Evolutionary conservation across 2,888 invertebrate species (phyloP).

Genomic region (Phrixothrix hirtus): DNA sequence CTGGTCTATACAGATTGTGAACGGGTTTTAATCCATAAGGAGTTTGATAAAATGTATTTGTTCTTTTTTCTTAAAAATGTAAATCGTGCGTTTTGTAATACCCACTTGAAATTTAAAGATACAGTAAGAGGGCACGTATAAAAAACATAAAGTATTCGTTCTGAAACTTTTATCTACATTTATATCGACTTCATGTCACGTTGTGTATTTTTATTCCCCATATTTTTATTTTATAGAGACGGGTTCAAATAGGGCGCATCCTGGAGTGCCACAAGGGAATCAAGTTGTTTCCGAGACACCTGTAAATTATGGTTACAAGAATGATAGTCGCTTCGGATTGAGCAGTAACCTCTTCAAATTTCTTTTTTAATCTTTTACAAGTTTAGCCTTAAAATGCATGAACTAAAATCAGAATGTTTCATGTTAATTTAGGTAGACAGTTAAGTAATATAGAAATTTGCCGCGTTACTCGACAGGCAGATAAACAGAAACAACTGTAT

Average conservation of each 20-base stretch:
- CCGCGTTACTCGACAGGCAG: too few species aligned
- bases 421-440: too few species aligned
- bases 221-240: constrained; percentile 45
- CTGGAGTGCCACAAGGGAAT: constrained; percentile 38
- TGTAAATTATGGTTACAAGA: constrained; percentile 26
- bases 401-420: too few species aligned
- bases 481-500: too few species aligned
- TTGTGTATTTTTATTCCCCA: constrained; percentile 45
- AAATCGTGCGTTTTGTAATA: constrained; percentile 17
- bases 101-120: constrained; percentile 24
- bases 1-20: too few species aligned
- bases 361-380: too few species aligned
- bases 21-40: too few species aligned
- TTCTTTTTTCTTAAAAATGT: constrained; percentile 7
- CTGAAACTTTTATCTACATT: constrained; percentile 43
- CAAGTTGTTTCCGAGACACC: constrained; percentile 35
- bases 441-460: too few species aligned
- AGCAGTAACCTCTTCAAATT: too few species aligned
- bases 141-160: constrained; percentile 42
- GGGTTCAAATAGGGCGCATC: constrained; percentile 42
- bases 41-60: too few species aligned
- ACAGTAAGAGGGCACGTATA: constrained; percentile 37
- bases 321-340: constrained; percentile 22
- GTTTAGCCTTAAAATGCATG: too few species aligned
- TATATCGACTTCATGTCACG: constrained; percentile 43